A percentile compares a stretch with the other conserved stretches of the same genome.
phyloP scores from a whole-genome alignment of 2,888 invertebrate species.

The Coleophora deauratella region DNA sequence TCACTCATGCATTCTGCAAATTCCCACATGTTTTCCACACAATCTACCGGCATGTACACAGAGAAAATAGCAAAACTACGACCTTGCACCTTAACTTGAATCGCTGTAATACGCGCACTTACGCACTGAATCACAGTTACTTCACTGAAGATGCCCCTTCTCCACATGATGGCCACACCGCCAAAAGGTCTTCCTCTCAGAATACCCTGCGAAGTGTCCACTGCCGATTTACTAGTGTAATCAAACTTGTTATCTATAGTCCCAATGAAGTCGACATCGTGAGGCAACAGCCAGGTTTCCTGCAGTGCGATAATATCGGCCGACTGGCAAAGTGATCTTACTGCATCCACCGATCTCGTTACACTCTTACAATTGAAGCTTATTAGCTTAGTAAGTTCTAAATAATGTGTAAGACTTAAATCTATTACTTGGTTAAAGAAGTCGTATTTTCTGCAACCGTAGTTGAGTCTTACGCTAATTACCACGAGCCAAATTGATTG shows the following conservation, averaged over 20 bases:
- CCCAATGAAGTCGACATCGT: slow-evolving; percentile 14
- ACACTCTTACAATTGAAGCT: slow-evolving; percentile 16
- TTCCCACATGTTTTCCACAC: slow-evolving; percentile 13
- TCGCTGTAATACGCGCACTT: slow-evolving; percentile 13
- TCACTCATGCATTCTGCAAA: slow-evolving; percentile 16
- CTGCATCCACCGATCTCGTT: slow-evolving; percentile 7
- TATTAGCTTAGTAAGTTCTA: slow-evolving; percentile 4
- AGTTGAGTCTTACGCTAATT: too few relatives aligned
- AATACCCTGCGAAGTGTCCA: slow-evolving; percentile 13
- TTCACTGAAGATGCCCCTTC: slow-evolving; percentile 9
- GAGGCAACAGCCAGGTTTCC: too few relatives aligned
- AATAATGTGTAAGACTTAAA: too few relatives aligned
- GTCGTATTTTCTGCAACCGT: too few relatives aligned
- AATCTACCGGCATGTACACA: slow-evolving; percentile 18
- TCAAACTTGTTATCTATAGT: slow-evolving; percentile 12
- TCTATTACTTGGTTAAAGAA: too few relatives aligned
- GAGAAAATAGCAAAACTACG: slow-evolving; percentile 9
- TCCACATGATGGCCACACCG: slow-evolving; percentile 17
- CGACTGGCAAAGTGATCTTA: slow-evolving; percentile 2
- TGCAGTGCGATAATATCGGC: too few relatives aligned
- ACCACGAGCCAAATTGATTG: too few relatives aligned
- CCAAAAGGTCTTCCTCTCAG: slow-evolving; percentile 14
- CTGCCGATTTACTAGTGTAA: slow-evolving; percentile 15
- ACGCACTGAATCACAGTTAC: slow-evolving; percentile 11
- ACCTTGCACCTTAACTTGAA: slow-evolving; percentile 7